Percentiles rank a stretch among this genome's conserved stretches.
phyloP scores from a whole-genome alignment of 2,888 invertebrate species.

The Athetis lepigone region DNA sequence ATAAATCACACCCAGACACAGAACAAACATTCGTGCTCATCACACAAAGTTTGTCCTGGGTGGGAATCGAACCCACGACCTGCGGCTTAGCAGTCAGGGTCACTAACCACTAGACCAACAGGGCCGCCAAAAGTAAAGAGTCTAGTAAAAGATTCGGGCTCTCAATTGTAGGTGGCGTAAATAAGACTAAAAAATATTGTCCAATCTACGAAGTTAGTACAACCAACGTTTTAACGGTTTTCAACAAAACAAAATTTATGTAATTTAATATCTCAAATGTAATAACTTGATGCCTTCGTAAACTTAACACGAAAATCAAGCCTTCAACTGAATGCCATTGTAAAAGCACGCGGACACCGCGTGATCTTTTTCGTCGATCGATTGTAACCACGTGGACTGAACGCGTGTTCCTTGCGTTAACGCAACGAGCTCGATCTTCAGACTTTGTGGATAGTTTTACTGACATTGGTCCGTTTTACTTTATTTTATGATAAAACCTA shows the following conservation, averaged over 20 bases:
- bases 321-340: slow-evolving; percentile 7
- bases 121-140: no score
- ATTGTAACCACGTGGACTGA: slow-evolving; percentile 17
- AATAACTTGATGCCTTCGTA: not conserved
- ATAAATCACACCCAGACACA: no score
- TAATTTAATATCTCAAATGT: not conserved
- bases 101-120: no score
- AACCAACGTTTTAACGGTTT: not conserved
- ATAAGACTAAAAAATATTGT: not conserved
- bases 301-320: slow-evolving; percentile 1
- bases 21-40: no score
- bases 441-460: not conserved
- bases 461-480: not conserved
- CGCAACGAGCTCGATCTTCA: slow-evolving; percentile 1
- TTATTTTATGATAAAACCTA: not conserved
- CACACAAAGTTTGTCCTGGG: no score
- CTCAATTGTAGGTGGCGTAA: no score
- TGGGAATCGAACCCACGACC: no score
- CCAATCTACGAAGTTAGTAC: not conserved
- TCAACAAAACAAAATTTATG: no score
- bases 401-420: slow-evolving; percentile 13
- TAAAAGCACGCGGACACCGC: slow-evolving; percentile 18
- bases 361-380: slow-evolving; percentile 27
- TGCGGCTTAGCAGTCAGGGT: no score
- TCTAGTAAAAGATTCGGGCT: no score